These are phyloP conservation scores for Clarias laeviceps DNA, from an alignment of 2,797 vertebrate species.

Conservation along the genomic window DNA sequence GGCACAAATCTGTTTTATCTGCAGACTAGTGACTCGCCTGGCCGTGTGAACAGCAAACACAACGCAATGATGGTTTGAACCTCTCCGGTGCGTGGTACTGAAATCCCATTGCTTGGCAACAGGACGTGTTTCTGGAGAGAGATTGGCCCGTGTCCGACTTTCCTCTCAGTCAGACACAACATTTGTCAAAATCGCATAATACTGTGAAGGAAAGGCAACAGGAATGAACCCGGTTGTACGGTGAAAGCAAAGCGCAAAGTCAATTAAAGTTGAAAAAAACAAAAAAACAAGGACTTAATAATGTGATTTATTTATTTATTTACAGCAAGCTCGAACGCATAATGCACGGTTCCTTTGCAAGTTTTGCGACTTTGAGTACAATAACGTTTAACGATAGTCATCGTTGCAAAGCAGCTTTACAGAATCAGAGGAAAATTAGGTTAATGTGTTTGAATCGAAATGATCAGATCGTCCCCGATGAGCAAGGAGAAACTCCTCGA, in stretches of 20 bases:
- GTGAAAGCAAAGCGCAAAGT: too few relatives aligned
- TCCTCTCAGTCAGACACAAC: background rate
- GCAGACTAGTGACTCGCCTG: too few relatives aligned
- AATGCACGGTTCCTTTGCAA: background rate
- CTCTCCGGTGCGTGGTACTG: background rate
- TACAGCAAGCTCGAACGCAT: too few relatives aligned
- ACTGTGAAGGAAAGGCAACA: background rate
- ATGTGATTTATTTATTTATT: background rate
- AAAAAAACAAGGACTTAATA: background rate
- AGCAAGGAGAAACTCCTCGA: too few relatives aligned
- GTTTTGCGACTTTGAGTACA: too few relatives aligned
- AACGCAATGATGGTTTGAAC: background rate
- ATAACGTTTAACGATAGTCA: too few relatives aligned
- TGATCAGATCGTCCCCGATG: too few relatives aligned
- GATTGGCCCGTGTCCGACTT: background rate
- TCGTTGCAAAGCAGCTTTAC: too few relatives aligned
- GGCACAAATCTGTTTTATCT: background rate
- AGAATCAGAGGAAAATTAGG: too few relatives aligned
- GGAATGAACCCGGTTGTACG: too few relatives aligned
- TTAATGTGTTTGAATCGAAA: too few relatives aligned
- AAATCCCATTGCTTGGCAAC: background rate
- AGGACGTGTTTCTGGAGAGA: background rate
- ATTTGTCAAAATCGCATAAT: background rate
- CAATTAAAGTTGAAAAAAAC: background rate
- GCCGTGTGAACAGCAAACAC: background rate